Conservation (phyloP, 2,113 vertebrate species). For the Gadus macrocephalus region DNA sequence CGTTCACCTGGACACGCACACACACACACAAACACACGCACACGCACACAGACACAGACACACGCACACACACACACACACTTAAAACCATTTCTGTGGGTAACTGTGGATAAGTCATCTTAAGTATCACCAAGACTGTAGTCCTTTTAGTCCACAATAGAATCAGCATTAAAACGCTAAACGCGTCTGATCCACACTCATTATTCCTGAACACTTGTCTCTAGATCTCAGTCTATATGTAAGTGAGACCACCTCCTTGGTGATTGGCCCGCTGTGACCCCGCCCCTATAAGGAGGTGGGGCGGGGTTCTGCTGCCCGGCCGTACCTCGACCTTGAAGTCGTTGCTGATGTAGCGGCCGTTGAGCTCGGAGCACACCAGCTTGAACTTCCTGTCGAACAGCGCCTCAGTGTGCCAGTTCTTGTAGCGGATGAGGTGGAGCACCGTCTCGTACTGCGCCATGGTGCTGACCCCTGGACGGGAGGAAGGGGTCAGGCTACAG, state of each 20-base stretch:
- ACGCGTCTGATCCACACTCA: no score
- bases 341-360: conserved; percentile 95
- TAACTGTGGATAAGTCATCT: neutral
- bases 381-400: conserved; percentile 96
- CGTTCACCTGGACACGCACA: conserved; percentile 78
- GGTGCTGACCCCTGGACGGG: conserved; percentile 82
- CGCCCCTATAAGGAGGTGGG: neutral
- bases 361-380: conserved; percentile 92
- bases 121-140: no score
- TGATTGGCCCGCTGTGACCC: neutral
- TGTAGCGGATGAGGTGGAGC: conserved; percentile 86
- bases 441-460: conserved; percentile 94
- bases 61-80: neutral
- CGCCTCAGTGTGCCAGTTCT: conserved; percentile 86
- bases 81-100: neutral
- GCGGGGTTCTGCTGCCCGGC: neutral
- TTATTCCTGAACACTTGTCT: no score
- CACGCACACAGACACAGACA: conserved; percentile 6
- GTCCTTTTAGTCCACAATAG: no score
- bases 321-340: conserved; percentile 95
- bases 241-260: neutral
- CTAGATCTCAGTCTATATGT: no score
- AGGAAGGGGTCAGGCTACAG: neutral
- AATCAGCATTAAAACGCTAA: no score
- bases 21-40: conserved; percentile 12